phyloP scores from a whole-genome alignment of 2,113 vertebrate species.

The Indicator indicator region DNA sequence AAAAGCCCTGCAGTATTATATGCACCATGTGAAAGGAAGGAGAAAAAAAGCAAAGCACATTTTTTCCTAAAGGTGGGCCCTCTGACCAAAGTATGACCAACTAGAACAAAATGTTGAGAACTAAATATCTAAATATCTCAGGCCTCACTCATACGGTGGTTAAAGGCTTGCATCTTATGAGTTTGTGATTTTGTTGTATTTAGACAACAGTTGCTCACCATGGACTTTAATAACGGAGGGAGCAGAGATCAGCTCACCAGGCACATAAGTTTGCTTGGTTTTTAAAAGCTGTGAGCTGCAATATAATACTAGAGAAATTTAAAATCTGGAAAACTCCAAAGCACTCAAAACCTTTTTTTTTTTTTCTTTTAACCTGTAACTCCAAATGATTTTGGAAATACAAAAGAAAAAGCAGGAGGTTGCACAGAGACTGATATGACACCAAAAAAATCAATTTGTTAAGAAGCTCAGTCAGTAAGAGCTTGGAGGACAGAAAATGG shows the following conservation, averaged over 20 bases:
- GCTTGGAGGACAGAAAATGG: background rate
- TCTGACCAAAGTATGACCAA: background rate
- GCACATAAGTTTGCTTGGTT: background rate
- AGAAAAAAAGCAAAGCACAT: fast-evolving
- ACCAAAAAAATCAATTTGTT: background rate
- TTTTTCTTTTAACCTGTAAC: background rate
- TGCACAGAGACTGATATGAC: background rate
- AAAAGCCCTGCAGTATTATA: background rate
- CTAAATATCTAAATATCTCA: too few species aligned
- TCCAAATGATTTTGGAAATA: background rate
- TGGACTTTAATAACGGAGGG: background rate
- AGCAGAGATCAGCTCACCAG: background rate
- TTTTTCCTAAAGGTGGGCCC: background rate
- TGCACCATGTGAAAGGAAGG: background rate
- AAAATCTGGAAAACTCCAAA: background rate
- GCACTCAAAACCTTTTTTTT: background rate
- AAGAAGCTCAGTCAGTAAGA: background rate
- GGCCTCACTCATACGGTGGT: background rate
- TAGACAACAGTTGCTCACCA: background rate
- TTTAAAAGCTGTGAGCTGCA: background rate
- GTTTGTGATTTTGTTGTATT: background rate
- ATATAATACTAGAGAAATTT: background rate
- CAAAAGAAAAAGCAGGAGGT: background rate
- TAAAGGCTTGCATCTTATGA: background rate
- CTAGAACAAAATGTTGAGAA: background rate